phyloP scores from a whole-genome alignment of 2,797 vertebrate species.

The Nannoperca obscura region DNA sequence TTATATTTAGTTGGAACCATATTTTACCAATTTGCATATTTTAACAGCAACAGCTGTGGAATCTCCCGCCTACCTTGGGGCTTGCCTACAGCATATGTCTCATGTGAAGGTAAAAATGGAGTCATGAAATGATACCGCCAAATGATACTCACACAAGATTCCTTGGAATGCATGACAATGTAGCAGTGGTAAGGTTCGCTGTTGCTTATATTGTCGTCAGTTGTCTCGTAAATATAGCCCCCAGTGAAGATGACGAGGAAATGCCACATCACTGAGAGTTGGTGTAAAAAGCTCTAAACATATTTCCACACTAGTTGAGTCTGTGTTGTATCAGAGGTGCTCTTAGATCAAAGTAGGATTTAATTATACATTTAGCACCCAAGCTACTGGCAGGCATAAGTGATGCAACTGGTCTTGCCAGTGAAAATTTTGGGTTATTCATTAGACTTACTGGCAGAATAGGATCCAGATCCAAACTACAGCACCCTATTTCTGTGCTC shows the following conservation, averaged over 20 bases:
- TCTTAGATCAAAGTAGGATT: constrained; percentile 31
- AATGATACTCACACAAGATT: constrained; percentile 25
- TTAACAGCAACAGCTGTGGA: constrained; percentile 75
- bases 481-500: neutral
- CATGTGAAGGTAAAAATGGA: constrained; percentile 53
- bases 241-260: neutral
- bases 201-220: neutral
- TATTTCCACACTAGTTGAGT: constrained; percentile 16
- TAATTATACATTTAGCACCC: constrained; percentile 11
- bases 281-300: neutral
- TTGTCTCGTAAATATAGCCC: neutral
- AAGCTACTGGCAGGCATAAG: constrained; percentile 8
- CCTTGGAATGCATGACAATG: constrained; percentile 4
- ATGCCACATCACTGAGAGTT: neutral
- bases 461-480: neutral
- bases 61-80: constrained; percentile 57
- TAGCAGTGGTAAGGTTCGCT: neutral
- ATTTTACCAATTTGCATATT: constrained; percentile 77
- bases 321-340: constrained; percentile 14
- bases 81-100: constrained; percentile 64
- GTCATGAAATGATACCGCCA: constrained; percentile 49
- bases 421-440: neutral
- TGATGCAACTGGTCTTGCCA: neutral
- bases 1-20: constrained; percentile 74
- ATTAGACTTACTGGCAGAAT: neutral